phyloP scores from a whole-genome alignment of 2,113 vertebrate genomes.

The Holacanthus passer region DNA sequence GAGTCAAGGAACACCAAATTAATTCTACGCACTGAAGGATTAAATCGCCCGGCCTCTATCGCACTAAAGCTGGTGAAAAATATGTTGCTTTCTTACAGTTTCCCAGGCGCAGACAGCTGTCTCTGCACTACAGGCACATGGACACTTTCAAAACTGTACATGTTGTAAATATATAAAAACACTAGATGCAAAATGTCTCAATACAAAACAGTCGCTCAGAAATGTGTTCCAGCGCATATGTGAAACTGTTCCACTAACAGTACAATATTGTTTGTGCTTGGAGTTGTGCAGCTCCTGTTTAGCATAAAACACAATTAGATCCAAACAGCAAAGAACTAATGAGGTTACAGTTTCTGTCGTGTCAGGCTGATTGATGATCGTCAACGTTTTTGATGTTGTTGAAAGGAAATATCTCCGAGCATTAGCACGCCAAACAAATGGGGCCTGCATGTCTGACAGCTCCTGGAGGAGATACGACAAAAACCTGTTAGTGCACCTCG shows the following conservation, averaged over 20 bases:
- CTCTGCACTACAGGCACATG: constrained; percentile 20
- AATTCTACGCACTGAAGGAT: constrained; percentile 71
- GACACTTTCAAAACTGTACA: constrained; percentile 9
- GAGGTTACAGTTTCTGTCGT: not conserved
- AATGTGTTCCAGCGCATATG: not conserved
- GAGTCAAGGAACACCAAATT: constrained; percentile 77
- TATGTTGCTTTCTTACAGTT: constrained; percentile 56
- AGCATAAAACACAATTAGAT: constrained; percentile 4
- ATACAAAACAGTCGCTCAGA: not conserved
- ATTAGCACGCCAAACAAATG: constrained; percentile 9
- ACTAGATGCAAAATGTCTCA: not conserved
- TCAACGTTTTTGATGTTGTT: not conserved
- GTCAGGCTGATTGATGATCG: constrained; percentile 13
- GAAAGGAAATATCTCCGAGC: not conserved
- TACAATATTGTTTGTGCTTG: not conserved
- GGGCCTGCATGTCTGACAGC: not conserved
- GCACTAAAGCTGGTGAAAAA: constrained; percentile 57
- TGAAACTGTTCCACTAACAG: not conserved
- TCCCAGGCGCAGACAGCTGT: constrained; percentile 26
- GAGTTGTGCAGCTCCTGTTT: not conserved
- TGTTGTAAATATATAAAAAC: not conserved
- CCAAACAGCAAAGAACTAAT: constrained; percentile 13
- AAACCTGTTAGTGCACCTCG: constrained; percentile 34
- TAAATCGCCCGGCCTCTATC: constrained; percentile 63
- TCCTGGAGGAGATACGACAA: not conserved